Base-by-base conservation (phyloP, 2,797 vertebrate genomes). In the Anomalospiza imberbis region DNA sequence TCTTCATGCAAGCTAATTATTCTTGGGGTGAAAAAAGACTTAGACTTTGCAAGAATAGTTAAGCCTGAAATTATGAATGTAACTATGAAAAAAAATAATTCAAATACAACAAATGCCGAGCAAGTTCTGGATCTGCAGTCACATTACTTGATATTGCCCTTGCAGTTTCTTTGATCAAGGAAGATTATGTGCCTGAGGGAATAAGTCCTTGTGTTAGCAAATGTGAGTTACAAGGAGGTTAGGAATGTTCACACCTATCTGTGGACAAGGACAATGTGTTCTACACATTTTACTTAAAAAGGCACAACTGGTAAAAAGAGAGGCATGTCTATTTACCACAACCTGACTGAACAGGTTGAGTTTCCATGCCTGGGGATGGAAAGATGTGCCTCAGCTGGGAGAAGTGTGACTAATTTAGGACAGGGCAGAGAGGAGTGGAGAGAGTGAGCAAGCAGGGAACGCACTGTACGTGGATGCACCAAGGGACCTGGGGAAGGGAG, bases 401-500 rank as follows among this genome's bases (percentile, higher is more conserved):
- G 58, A 48, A 67, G 14, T 0, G 0, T 17, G 38, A 14, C 19
- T 22, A 68, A 10, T 72, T 77, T 17, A 83, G n/a, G 34, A 53
- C 7, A 62, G 7, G 21, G 19, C 11, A 70, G 61, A 72, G 31
- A 55, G 48, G 10, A 65, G 9, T 0, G 8, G 19, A 34, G 19
- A 78, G 21, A 65, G 31, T 6, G 77, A 84, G n/a, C 0, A 0
- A 75, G 48, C 9, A 42, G 17, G 28, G 67, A 89, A 48, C 13
- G 10, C 4, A 0, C 10, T 40, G 45, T 0, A 0, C 4, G 2
- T n/a, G 82, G 32, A 15, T 22, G 24, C n/a, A 29, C 21, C 2
- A 1, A 19, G 40, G 24, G 22, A 32, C 26, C 12, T 1, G 3
- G 44, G 48, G 25, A 67, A 55, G 16, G 60, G 32, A 26, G 68